Percentiles rank a stretch among this genome's conserved stretches.
These are phyloP conservation scores for Ictalurus punctatus DNA, from an alignment of 2,113 vertebrate genomes.

Conservation along the genomic window DNA sequence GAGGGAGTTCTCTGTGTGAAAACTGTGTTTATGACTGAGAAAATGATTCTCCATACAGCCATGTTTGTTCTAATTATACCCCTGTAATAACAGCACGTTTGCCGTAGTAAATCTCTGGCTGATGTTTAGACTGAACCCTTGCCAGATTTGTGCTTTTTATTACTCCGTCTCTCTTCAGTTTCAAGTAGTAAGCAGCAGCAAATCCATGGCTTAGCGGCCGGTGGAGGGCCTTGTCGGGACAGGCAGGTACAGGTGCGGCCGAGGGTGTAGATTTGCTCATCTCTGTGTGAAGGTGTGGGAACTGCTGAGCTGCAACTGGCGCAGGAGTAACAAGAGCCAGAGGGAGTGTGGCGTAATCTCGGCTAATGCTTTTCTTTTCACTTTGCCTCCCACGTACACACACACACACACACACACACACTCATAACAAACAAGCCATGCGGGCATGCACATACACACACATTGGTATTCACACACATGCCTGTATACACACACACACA, in stretches of 20 bases:
- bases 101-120: constrained; percentile 58
- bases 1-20: constrained; percentile 29
- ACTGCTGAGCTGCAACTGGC: constrained; percentile 66
- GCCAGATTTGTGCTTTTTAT: constrained; percentile 55
- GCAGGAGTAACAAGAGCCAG: constrained; percentile 75
- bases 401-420: constrained; percentile 61
- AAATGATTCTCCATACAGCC: constrained; percentile 60
- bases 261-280: constrained; percentile 71
- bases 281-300: constrained; percentile 76
- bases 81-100: constrained; percentile 48
- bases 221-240: constrained; percentile 67
- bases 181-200: constrained; percentile 65
- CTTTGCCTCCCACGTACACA: constrained; percentile 59
- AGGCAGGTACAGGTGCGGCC: constrained; percentile 74
- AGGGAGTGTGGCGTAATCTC: constrained; percentile 77
- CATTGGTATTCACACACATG: constrained; percentile 48
- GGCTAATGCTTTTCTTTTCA: constrained; percentile 65
- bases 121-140: constrained; percentile 64
- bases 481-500: constrained; percentile 21
- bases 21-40: constrained; percentile 3
- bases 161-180: constrained; percentile 29
- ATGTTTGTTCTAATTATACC: constrained; percentile 68
- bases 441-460: constrained; percentile 47
- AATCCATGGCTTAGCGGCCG: constrained; percentile 43
- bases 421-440: constrained; percentile 44